A percentile compares a stretch with the other conserved stretches of the same genome.
phyloP scores from a whole-genome alignment of 2,888 invertebrate genomes.

The Fragum sueziense region DNA sequence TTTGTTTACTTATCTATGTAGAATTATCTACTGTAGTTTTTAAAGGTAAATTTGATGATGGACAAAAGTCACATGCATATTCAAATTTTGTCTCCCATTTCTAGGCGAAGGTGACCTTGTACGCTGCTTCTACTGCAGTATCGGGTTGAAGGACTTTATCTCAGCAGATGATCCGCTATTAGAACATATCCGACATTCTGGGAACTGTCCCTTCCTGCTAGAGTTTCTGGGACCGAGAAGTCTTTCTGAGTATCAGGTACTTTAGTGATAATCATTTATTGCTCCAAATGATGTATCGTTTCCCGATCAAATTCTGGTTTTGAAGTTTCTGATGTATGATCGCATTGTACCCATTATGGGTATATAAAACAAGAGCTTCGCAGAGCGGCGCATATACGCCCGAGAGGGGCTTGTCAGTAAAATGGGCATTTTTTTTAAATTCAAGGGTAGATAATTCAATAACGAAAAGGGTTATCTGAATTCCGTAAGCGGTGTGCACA shows the following conservation, averaged over 20 bases:
- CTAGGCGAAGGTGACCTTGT: constrained; percentile 4
- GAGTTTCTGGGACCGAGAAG: neutral
- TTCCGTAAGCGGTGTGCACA: no score
- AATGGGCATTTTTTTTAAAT: no score
- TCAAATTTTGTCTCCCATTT: neutral
- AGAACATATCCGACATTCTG: constrained; percentile 1
- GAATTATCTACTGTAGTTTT: neutral
- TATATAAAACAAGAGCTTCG: no score
- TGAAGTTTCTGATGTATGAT: no score
- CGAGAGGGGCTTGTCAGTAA: no score
- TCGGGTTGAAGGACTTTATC: neutral
- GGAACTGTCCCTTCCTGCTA: neutral
- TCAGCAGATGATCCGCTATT: neutral
- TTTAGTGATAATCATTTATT: no score
- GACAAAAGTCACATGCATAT: neutral
- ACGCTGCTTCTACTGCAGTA: constrained; percentile 5
- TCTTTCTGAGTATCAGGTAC: neutral
- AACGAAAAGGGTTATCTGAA: no score
- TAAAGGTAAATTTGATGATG: neutral
- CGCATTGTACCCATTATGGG: no score
- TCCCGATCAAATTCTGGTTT: no score
- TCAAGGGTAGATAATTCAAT: no score
- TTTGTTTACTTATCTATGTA: neutral
- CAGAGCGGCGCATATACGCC: no score
- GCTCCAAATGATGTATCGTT: no score